These are phyloP conservation scores for Ashinkailepas kermadecensis DNA, from an alignment of 2,888 invertebrate genomes.

Conservation along the genomic window DNA sequence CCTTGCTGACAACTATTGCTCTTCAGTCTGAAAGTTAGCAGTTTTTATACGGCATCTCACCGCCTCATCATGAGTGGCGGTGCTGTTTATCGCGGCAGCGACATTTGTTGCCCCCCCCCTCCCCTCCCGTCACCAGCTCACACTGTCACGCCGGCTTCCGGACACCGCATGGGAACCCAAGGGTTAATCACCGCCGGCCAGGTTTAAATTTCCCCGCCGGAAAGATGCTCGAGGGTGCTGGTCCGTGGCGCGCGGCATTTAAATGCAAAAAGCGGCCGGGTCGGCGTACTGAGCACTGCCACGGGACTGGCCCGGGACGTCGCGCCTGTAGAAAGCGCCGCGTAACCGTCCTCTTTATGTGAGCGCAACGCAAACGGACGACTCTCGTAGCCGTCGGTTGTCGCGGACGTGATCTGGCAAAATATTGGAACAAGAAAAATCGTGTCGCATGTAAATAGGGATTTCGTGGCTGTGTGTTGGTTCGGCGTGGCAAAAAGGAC, in stretches of 20 bases:
- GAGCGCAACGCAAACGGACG: not conserved
- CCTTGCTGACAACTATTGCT: too few species aligned
- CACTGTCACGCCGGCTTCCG: not conserved
- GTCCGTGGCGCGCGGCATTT: not conserved
- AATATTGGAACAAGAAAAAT: constrained; percentile 12
- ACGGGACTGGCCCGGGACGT: not conserved
- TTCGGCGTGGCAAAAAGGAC: not conserved
- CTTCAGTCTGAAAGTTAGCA: too few species aligned
- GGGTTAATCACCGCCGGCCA: constrained; percentile 13
- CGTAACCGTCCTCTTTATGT: not conserved
- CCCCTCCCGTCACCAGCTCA: not conserved
- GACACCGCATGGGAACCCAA: not conserved
- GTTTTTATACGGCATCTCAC: too few species aligned
- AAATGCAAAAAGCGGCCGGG: not conserved
- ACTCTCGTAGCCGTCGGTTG: not conserved
- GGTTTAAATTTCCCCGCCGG: constrained; percentile 21
- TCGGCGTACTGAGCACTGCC: not conserved
- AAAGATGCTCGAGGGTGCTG: constrained; percentile 1
- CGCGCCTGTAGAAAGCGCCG: not conserved
- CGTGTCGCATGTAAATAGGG: constrained; percentile 12
- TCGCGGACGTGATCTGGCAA: not conserved
- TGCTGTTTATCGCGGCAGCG: too few species aligned
- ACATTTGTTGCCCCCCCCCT: too few species aligned
- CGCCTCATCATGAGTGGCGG: too few species aligned
- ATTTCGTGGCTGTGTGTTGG: not conserved